A percentile compares a stretch with the other conserved stretches of the same genome.
Conservation (phyloP, 2,888 invertebrate genomes). For the Molanna angustata region DNA sequence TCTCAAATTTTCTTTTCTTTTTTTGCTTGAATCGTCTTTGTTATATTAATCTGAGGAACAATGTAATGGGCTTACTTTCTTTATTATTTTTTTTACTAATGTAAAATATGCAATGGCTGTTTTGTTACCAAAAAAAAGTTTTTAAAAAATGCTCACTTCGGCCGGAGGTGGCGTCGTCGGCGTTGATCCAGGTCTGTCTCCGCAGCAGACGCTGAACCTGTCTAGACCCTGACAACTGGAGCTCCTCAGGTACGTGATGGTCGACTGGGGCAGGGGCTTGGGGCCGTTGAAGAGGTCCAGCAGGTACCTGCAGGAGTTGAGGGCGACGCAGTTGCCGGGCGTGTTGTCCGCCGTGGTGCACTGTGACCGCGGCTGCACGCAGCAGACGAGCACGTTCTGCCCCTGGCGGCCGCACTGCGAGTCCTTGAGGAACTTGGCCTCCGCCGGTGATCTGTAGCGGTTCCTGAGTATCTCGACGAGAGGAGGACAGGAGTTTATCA, state of each 20-base stretch:
- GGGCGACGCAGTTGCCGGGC: constrained; percentile 16
- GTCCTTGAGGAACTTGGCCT: constrained; percentile 16
- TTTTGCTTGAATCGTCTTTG: no score
- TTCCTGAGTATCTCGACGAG: constrained; percentile 27
- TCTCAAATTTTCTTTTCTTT: no score
- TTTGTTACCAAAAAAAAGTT: no score
- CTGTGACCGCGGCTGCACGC: not conserved
- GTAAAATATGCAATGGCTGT: no score
- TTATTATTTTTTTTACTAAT: no score
- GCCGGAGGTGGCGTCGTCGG: not conserved
- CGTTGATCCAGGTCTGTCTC: no score
- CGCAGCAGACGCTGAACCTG: constrained; percentile 43
- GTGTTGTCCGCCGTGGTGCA: constrained; percentile 22
- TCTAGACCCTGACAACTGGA: constrained; percentile 38
- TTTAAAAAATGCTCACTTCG: no score
- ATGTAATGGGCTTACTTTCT: no score
- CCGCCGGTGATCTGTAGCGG: constrained; percentile 4
- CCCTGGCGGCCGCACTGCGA: constrained; percentile 18
- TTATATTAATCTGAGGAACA: no score
- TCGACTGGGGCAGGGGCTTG: constrained; percentile 17
- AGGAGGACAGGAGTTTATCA: constrained; percentile 35
- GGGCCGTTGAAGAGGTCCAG: constrained; percentile 34
- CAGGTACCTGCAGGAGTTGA: constrained; percentile 30
- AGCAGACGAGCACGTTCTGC: constrained; percentile 37
- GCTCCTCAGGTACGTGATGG: constrained; percentile 25